phyloP scores from a whole-genome alignment of 2,797 vertebrate species.

The Novumbra hubbsi region DNA sequence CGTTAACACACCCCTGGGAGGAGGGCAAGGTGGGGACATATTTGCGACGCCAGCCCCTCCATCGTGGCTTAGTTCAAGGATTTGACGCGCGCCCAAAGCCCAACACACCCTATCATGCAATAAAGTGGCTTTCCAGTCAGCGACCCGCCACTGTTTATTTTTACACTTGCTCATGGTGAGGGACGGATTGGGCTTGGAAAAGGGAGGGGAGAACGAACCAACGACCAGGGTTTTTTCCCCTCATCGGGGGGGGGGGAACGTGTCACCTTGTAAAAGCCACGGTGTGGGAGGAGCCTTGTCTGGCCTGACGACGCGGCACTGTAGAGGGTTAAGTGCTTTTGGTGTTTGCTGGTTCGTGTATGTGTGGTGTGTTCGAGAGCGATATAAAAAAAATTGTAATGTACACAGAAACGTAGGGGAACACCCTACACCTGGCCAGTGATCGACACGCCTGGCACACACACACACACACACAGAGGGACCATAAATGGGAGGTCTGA shows the following conservation, averaged over 20 bases:
- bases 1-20: conserved; percentile 58
- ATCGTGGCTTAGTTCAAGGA: conserved; percentile 67
- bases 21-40: conserved; percentile 59
- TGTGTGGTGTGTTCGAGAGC: conserved; percentile 39
- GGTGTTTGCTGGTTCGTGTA: conserved; percentile 46
- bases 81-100: conserved; percentile 56
- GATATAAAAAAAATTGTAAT: conserved; percentile 30
- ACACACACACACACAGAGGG: conserved; percentile 33
- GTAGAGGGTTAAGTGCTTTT: conserved; percentile 45
- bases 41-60: conserved; percentile 53
- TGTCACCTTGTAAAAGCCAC: conserved; percentile 78
- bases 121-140: conserved; percentile 62
- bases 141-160: conserved; percentile 71
- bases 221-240: conserved; percentile 74
- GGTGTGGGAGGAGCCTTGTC: conserved; percentile 59
- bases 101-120: conserved; percentile 65
- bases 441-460: conserved; percentile 33
- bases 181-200: conserved; percentile 40
- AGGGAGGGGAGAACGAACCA: conserved; percentile 22
- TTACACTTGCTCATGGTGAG: conserved; percentile 64
- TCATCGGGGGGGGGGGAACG: conserved; percentile 62
- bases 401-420: conserved; percentile 22
- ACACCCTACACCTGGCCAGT: conserved; percentile 44
- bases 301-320: not conserved
- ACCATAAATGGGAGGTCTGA: conserved; percentile 65